Percentiles rank a stretch among this genome's conserved stretches.
Conservation (phyloP, 2,113 vertebrate species). For the Climacteris rufus region DNA sequence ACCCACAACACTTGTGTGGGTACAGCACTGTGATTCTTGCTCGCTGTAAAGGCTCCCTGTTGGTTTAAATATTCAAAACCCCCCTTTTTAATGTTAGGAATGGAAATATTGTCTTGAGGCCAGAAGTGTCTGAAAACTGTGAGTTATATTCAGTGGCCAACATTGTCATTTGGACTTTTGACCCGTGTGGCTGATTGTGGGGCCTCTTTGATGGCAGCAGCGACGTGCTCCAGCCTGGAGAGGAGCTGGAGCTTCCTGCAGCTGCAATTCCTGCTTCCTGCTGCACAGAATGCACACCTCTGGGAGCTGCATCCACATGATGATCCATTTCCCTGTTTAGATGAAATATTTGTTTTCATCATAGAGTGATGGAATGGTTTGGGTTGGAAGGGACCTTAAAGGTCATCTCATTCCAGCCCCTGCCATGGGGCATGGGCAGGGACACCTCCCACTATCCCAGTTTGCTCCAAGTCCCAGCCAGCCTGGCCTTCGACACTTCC, state of each 20-base stretch:
- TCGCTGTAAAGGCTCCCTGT: not conserved
- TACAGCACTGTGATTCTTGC: no score
- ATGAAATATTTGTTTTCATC: not conserved
- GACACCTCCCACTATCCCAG: not conserved
- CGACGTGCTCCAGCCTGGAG: accelerated
- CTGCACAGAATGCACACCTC: accelerated
- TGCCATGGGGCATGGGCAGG: not conserved
- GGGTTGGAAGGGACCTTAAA: not conserved
- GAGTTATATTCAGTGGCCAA: accelerated
- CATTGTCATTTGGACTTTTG: not conserved
- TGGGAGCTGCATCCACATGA: accelerated
- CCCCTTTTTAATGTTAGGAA: not conserved
- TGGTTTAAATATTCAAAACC: not conserved
- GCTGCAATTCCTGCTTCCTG: not conserved
- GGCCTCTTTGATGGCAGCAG: not conserved
- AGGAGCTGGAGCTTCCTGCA: not conserved
- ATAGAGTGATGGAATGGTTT: not conserved
- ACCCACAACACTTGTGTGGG: accelerated
- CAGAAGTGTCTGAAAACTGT: not conserved
- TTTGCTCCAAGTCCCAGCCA: not conserved
- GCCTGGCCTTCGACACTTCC: not conserved
- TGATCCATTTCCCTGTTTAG: accelerated
- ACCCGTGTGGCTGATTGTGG: not conserved
- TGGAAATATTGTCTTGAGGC: not conserved
- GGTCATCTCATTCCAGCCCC: no score